Evolutionary conservation across 2,113 vertebrate genomes (phyloP), one percentile per base, ranked within the genome.

Genomic region (Trematocara nigrifrons): DNA sequence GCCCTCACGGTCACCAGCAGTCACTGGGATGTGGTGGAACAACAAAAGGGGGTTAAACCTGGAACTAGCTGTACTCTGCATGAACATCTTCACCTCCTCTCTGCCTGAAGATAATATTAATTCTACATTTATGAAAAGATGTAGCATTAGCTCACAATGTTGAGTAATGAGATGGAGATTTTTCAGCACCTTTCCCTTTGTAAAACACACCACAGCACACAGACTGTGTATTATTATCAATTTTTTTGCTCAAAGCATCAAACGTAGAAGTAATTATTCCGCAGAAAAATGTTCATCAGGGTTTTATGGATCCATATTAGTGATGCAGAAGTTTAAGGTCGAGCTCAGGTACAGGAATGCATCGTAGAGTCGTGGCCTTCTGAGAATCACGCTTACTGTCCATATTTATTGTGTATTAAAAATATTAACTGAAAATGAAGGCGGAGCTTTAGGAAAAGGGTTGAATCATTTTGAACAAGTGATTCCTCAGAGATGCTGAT

Each of bases 371-470:
- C 0, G 2, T 15, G 12, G 2, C 6, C 11, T 38, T 69, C 35
- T 69, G 64, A 69, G 10, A 22, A 6, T 4, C 2, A 0, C 1
- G 3, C 38, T 42, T 1, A 22, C 38, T n/a, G 18, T 0, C 16
- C 16, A 40, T 15, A 40, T 69, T 22, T 22, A 22, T 69, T 42
- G 59, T 7, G 59, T 64, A 35, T 22, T 42, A 22, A 69, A 22
- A 6, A 22, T 12, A 12, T 2, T 2, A 11, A 64, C 16, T 11
- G 31, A 64, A 35, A 64, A n/a, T 35, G 16, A 64, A 64, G 59
- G 31, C 16, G 3, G 31, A 35, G 59, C 59, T 64, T n/a, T 35
- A 11, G 31, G 31, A 35, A 35, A 64, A 35, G 16, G 3, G 31
- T n/a, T 64, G 31, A 35, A n/a, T 64, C 31, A 22, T 22, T 22